Evolutionary conservation across 2,888 invertebrate genomes (phyloP), one percentile per base, ranked within the genome.

Genomic region (Gymnosoma rotundatum): DNA sequence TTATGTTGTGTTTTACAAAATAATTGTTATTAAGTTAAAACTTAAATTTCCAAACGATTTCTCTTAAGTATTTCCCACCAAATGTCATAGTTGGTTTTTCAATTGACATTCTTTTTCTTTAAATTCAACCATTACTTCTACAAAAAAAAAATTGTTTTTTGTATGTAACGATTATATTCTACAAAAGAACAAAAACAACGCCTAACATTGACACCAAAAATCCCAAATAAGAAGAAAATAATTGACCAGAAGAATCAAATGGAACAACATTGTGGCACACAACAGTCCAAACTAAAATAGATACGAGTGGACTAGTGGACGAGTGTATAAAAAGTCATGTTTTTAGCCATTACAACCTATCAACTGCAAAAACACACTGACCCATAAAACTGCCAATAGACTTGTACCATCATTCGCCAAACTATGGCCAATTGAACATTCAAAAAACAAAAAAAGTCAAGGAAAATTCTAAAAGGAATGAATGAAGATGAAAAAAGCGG

Each of bases 331-430:
- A 80, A 42, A 67, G 50, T 64, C 56, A 81, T 54, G 56, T 58
- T 61, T 70, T 50, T 69, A 36, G 61, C 75, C 67, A 79, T 52
- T 70, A 80, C 83, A 83, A 83, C 83, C 83, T 78, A 83, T 84
- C 84, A 81, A 78, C 81, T 78, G 83, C 69, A 84, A 84, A 84
- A 84, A 84, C 84, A 81, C 67, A 84, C 84, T 84, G 84, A 84
- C 84, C 81, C 81, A 84, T 61, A 84, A 84, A 84, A 81, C 80
- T 63, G 72, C 67, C 76, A 76, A 76, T 61, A 76, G 0, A 63
- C 70, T 32, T 10, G 20, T 32, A 25, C 52, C 25, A 14, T 0
- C 54, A 56, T 64, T 38, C 54, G 52, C 32, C 42, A 70, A 70
- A 58, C 74, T 64, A 60, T 72, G 21, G 78, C 78, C 80, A 78